Conservation (phyloP, 2,888 invertebrate genomes). For the Aspidiotus destructor region DNA sequence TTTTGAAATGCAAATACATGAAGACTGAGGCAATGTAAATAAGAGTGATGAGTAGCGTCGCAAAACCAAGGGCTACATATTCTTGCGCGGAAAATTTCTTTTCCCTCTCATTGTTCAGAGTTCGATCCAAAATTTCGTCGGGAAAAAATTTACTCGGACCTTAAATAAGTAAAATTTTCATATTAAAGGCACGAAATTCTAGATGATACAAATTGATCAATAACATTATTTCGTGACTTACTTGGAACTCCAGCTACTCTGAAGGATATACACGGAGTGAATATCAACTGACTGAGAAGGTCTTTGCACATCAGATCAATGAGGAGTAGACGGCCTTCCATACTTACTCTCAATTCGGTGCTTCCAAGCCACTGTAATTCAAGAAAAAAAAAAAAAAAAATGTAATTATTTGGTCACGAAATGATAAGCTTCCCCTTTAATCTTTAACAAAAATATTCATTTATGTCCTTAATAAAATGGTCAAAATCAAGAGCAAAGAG, state of each 20-base stretch:
- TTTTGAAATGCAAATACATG: conserved; percentile 58
- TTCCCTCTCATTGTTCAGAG: not conserved
- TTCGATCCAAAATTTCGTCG: conserved; percentile 13
- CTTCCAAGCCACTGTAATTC: conserved; percentile 71
- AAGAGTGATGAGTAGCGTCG: conserved; percentile 71
- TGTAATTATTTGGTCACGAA: not conserved
- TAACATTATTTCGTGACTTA: conserved; percentile 35
- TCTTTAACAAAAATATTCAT: no score
- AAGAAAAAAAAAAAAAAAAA: not conserved
- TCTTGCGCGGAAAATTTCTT: conserved; percentile 55
- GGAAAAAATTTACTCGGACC: not conserved
- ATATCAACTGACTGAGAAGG: conserved; percentile 50
- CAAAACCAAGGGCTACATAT: conserved; percentile 73
- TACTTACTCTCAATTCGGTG: conserved; percentile 59
- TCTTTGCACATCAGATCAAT: conserved; percentile 65
- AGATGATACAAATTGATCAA: not conserved
- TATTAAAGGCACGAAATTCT: not conserved
- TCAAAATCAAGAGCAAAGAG: not conserved
- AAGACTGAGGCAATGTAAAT: conserved; percentile 80
- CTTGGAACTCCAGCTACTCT: conserved; percentile 71
- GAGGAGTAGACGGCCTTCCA: conserved; percentile 71
- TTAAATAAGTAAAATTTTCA: conserved; percentile 10
- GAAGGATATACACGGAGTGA: conserved; percentile 77
- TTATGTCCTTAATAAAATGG: not conserved
- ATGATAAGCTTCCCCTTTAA: not conserved